These are phyloP conservation scores for Spilosoma lubricipeda DNA, from an alignment of 2,888 invertebrate species.

Conservation along the genomic window DNA sequence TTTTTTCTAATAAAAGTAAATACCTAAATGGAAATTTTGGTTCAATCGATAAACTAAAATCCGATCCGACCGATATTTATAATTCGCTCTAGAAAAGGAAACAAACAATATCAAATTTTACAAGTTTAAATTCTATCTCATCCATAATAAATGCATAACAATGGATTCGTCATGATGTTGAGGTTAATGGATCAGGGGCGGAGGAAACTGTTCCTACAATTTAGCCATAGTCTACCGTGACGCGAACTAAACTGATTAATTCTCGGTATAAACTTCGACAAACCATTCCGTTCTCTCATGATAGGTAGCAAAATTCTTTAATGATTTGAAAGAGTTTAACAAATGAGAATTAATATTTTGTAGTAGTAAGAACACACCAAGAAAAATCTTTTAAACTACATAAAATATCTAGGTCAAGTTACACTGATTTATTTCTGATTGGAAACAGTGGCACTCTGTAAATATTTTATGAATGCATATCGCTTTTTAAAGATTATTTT, in stretches of 20 bases:
- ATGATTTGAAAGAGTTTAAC: background rate
- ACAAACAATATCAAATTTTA: background rate
- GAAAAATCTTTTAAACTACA: no score
- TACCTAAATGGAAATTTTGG: background rate
- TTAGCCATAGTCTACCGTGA: conserved; percentile 4
- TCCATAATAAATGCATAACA: conserved; percentile 1
- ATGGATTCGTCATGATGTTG: background rate
- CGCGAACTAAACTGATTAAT: background rate
- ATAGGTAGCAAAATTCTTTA: background rate
- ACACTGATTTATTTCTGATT: background rate
- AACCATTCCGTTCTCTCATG: background rate
- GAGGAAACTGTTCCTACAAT: conserved; percentile 2
- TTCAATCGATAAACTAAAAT: background rate
- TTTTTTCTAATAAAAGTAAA: no score
- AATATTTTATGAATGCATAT: background rate
- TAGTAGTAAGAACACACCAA: no score
- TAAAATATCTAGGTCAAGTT: no score
- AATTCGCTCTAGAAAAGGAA: background rate
- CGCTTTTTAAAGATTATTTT: no score
- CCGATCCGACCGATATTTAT: background rate
- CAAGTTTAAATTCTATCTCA: background rate
- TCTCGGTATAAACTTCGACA: background rate
- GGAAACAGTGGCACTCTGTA: background rate
- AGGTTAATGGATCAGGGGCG: background rate
- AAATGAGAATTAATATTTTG: no score